Conservation (phyloP, 2,888 invertebrate species). For the Eledona agricola region DNA sequence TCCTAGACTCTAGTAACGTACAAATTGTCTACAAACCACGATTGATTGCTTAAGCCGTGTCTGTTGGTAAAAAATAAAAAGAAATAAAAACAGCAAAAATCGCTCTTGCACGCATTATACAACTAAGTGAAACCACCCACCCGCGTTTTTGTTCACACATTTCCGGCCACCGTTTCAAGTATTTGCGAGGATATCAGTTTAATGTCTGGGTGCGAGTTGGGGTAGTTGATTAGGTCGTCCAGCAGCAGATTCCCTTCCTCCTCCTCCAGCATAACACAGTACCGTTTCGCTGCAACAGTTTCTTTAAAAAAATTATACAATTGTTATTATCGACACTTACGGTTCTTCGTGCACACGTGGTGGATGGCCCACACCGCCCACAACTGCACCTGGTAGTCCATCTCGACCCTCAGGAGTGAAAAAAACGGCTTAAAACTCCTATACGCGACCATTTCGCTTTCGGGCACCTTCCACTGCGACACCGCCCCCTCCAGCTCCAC, state of each 20-base stretch:
- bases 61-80: too few species aligned
- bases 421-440: slow-evolving; percentile 78
- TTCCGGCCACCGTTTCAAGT: slow-evolving; percentile 48
- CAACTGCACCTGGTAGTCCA: slow-evolving; percentile 73
- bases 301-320: too few species aligned
- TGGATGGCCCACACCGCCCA: slow-evolving; percentile 85
- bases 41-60: too few species aligned
- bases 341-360: slow-evolving; percentile 79
- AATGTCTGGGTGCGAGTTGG: slow-evolving; percentile 52
- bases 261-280: slow-evolving; percentile 71
- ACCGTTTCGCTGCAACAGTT: slow-evolving; percentile 70
- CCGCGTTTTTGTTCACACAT: slow-evolving; percentile 15
- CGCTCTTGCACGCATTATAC: too few species aligned
- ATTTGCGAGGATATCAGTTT: slow-evolving; percentile 51
- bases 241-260: slow-evolving; percentile 70
- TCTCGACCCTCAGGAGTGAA: slow-evolving; percentile 68
- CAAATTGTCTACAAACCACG: too few species aligned
- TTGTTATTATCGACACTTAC: slow-evolving; percentile 64
- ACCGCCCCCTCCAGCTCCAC: slow-evolving; percentile 68
- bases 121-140: too few species aligned
- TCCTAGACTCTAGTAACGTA: too few species aligned
- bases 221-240: slow-evolving; percentile 58
- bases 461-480: slow-evolving; percentile 72
- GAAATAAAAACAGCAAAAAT: too few species aligned
- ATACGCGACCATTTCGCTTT: slow-evolving; percentile 79